Conservation (phyloP, 2,797 vertebrate species). For the Thalassophryne amazonica region DNA sequence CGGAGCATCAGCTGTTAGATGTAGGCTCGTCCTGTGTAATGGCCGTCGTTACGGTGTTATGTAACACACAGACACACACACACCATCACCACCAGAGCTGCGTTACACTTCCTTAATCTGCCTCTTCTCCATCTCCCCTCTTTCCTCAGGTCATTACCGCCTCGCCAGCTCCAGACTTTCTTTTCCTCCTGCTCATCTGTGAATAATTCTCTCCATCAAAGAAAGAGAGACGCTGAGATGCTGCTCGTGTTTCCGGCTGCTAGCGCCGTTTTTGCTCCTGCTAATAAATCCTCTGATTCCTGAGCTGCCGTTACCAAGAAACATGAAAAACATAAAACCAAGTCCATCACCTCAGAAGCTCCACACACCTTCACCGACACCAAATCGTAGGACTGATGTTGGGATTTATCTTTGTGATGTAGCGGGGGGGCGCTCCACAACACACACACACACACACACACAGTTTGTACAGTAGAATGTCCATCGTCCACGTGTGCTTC, state of each 20-base stretch:
- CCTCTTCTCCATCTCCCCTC: constrained; percentile 40
- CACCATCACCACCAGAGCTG: constrained; percentile 1
- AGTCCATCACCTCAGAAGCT: constrained; percentile 46
- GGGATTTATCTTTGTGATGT: constrained; percentile 39
- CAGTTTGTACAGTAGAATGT: constrained; percentile 58
- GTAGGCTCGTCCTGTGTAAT: constrained; percentile 60
- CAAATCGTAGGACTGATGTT: constrained; percentile 5
- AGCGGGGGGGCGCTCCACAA: constrained; percentile 10
- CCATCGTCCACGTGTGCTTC: constrained; percentile 64
- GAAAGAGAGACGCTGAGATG: constrained; percentile 61
- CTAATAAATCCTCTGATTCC: constrained; percentile 57
- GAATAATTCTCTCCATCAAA: constrained; percentile 79
- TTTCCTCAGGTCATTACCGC: constrained; percentile 68
- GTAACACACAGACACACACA: no score
- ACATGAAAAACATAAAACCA: background rate
- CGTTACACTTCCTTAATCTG: constrained; percentile 43
- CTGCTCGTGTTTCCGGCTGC: constrained; percentile 53
- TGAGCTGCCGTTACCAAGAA: constrained; percentile 29
- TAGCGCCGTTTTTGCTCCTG: constrained; percentile 57
- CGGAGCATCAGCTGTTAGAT: constrained; percentile 46
- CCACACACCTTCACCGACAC: constrained; percentile 45
- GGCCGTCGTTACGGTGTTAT: constrained; percentile 63
- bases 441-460: constrained; percentile 35
- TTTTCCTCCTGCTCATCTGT: constrained; percentile 75
- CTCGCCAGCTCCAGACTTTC: constrained; percentile 65